Base-by-base conservation (phyloP, 2,113 vertebrate genomes). In the Apodemus speciosus region DNA sequence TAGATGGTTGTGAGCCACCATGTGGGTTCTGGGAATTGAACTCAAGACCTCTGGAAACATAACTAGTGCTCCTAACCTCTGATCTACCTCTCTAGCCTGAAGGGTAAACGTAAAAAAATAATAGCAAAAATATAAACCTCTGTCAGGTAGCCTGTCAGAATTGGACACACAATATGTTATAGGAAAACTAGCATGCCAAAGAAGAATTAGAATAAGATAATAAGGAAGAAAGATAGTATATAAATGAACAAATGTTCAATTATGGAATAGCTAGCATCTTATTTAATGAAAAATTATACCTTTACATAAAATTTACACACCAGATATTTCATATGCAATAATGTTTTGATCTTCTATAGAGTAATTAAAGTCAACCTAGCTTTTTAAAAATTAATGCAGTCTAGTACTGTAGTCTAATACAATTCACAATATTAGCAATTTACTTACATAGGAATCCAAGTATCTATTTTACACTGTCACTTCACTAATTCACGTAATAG, bases 321-420 rank as follows among this genome's bases (percentile, higher is more conserved):
- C 21, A 64, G 15, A 58, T 53, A 21, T 49, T 95, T 80, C 38
- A 76, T 56, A 77, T 18, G 6, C 23, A 90, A 66, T 53, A 38
- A 51, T 71, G 60, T 91, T 94, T 88, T 72, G 21, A 73, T 40
- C n/a, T 95, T 88, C 6, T 69, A 4, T 91, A 72, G 20, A 10
- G 4, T 62, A 79, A 4, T 51, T 73, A 51, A 43, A 77, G 84
- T 30, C 32, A 21, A 2, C 25, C 21, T 4, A 3, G 3, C 38
- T 90, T 85, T 91, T 38, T 43, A 46, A 51, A 43, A 75, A 86
- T 85, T 32, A 58, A 35, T 68, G 30, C 15, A 83, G 5, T 90
- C 27, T 84, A 79, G 15, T n/a, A n/a, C n/a, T n/a, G n/a, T n/a
- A n/a, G n/a, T n/a, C n/a, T n/a, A n/a, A n/a, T n/a, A n/a, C n/a